These are phyloP conservation scores for Drosophila subpulchrella DNA, from an alignment of 1,140 invertebrate genomes.

Conservation along the genomic window DNA sequence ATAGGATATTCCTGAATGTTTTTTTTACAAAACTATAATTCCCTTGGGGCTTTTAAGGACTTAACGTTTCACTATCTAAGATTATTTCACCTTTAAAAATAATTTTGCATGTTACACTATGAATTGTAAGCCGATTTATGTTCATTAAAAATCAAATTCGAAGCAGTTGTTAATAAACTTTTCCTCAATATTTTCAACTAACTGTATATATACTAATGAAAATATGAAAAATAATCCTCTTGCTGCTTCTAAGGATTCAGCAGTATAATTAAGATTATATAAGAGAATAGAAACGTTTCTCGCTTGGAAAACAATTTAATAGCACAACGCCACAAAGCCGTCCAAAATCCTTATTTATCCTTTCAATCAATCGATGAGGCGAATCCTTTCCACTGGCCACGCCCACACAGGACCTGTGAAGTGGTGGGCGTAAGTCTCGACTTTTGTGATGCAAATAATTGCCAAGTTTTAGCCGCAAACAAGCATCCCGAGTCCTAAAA, in stretches of 20 bases:
- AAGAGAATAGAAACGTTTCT: neutral
- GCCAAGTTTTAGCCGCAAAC: slow-evolving; percentile 50
- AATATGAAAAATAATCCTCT: neutral
- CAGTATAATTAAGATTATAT: neutral
- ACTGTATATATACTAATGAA: neutral
- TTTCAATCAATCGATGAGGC: slow-evolving; percentile 16
- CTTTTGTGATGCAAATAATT: slow-evolving; percentile 46
- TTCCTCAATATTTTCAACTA: neutral
- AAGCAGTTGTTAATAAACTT: no score
- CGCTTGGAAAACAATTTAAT: neutral
- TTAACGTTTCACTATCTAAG: no score
- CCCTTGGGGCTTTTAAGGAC: no score
- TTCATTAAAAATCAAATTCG: no score
- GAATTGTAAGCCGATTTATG: no score
- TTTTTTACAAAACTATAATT: no score
- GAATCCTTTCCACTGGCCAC: slow-evolving; percentile 18
- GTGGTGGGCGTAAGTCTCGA: slow-evolving; percentile 7
- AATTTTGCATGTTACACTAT: no score
- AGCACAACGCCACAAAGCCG: neutral
- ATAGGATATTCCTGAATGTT: no score
- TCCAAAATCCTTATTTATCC: slow-evolving; percentile 2
- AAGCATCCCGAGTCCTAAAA: slow-evolving; percentile 13
- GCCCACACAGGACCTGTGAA: slow-evolving; percentile 6
- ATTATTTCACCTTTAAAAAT: no score
- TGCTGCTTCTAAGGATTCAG: neutral